Base-by-base conservation (phyloP, 2,888 invertebrate species). In the Hyppa rectilinea region DNA sequence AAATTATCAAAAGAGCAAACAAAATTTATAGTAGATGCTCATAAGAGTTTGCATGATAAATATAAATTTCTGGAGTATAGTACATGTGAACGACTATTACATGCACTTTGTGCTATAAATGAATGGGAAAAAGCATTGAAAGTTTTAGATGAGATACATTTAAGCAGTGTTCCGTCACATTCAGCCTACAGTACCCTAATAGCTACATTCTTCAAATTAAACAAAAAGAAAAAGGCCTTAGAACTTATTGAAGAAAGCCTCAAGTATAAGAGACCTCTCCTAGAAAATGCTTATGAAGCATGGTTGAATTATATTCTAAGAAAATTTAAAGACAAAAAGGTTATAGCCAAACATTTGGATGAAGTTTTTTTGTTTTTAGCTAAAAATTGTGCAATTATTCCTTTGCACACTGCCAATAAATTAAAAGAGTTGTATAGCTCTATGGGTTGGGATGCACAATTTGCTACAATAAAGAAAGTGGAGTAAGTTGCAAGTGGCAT, bases 51-150 rank as follows among this genome's bases (percentile, higher is more conserved):
- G 45, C 93, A 93, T 83, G 87, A 93, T 40, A 95, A 96, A 77
- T 96, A 97, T 88, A 95, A 96, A 62, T 87, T 97, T 0, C 88
- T 98, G 61, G 97, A 98, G 91, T 91, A 91, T 23, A 87, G 86
- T 4, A 97, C 97, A 26, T 96, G 96, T 83, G 97, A 97, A 85
- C 92, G 92, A 86, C 90, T 97, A 9, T 94, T 98, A 68, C 91
- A 92, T 73, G 97, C 96, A 0, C 88, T 98, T 4, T 97, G 97
- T 79, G 86, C 96, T 29, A 97, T 97, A 12, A 89, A 95, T 67
- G 93, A 97, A 79, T 98, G 98, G 97, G 95, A 95, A 81, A 96
- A 97, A 71, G 96, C 96, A 50, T 64, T 97, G 0, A 94, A 96
- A 79, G 92, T 98, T 20, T 88, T 97, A 34, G 96, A 97, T 61